phyloP scores from a whole-genome alignment of 2,113 vertebrate species.

The Glareola pratincola region DNA sequence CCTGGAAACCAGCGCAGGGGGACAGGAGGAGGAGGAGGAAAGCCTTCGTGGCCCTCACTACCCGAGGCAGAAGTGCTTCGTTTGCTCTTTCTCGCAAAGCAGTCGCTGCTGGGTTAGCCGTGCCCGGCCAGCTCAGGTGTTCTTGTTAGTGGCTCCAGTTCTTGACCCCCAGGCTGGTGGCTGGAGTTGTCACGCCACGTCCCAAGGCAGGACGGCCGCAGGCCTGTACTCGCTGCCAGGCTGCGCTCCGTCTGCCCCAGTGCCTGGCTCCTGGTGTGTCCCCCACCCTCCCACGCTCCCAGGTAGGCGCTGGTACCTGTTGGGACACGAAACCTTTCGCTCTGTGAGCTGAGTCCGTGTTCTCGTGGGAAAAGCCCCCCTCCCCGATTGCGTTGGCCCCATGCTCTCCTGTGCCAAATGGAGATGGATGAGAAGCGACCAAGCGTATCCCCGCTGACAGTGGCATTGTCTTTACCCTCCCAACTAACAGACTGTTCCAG shows the following conservation, averaged over 20 bases:
- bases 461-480: background rate
- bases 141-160: background rate
- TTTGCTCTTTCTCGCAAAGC: background rate
- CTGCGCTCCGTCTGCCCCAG: background rate
- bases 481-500: background rate
- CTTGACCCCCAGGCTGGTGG: background rate
- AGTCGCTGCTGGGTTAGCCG: background rate
- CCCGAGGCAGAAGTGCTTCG: background rate
- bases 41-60: background rate
- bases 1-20: background rate
- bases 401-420: constrained; percentile 56
- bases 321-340: constrained; percentile 26
- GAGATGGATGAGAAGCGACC: constrained; percentile 27
- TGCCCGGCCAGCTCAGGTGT: background rate
- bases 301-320: background rate
- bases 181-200: background rate
- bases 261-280: background rate
- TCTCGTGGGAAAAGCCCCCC: background rate
- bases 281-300: background rate
- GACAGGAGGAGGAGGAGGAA: background rate
- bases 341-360: constrained; percentile 26
- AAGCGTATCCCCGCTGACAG: background rate
- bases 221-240: background rate
- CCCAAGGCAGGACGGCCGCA: background rate
- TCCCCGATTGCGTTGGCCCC: background rate